Percentiles rank a stretch among this genome's conserved stretches.
Evolutionary conservation across 2,113 vertebrate genomes (phyloP).

Genomic region (Nibea coibor): DNA sequence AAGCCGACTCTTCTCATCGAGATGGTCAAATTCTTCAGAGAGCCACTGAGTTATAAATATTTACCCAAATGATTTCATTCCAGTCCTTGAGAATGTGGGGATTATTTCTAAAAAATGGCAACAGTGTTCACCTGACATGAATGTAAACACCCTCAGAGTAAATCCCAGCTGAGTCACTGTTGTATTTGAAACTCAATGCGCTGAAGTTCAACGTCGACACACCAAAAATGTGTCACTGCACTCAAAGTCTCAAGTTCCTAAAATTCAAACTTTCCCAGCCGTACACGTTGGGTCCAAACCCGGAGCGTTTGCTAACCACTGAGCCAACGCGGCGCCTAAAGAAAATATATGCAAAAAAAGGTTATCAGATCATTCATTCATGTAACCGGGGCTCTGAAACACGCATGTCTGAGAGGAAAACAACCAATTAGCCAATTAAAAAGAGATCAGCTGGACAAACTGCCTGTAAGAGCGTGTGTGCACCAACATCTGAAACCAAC

Average conservation of each 20-base stretch:
- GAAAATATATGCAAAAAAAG: neutral
- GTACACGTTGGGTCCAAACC: neutral
- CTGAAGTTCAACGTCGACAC: neutral
- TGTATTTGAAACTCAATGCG: neutral
- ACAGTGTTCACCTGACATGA: neutral
- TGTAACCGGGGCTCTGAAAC: neutral
- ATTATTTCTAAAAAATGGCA: neutral
- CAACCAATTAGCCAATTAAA: neutral
- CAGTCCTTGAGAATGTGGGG: neutral
- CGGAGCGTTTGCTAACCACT: neutral
- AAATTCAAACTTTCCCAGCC: neutral
- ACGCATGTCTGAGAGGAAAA: neutral
- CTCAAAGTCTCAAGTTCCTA: neutral
- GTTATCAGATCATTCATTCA: neutral
- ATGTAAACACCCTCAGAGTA: neutral
- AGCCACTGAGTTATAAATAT: too few species aligned
- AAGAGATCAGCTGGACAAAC: neutral
- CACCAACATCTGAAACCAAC: slow-evolving; percentile 4
- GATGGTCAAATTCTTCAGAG: too few species aligned
- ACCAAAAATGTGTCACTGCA: neutral
- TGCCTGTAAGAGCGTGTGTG: neutral
- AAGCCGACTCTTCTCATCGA: too few species aligned
- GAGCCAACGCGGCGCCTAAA: neutral
- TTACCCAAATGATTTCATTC: neutral
- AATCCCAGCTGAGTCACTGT: neutral